A percentile compares a stretch with the other conserved stretches of the same genome.
Conservation (phyloP, 2,888 invertebrate genomes). For the Tipula helvola region DNA sequence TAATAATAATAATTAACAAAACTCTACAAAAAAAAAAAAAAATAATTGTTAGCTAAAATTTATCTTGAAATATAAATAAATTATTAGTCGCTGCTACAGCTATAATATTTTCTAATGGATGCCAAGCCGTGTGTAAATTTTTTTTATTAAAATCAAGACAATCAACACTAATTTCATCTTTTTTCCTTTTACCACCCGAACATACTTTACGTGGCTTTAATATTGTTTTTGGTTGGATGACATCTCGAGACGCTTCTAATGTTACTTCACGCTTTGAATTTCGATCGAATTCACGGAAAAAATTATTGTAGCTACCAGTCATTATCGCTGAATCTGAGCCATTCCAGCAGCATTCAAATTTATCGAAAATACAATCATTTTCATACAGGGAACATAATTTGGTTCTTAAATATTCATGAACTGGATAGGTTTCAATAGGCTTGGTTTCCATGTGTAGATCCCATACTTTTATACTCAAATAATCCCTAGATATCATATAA, state of each 20-base stretch:
- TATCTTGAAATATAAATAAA: constrained; percentile 96
- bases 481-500: constrained; percentile 98
- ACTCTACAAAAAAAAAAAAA: constrained; percentile 20
- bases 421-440: constrained; percentile 94
- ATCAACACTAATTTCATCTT: constrained; percentile 95
- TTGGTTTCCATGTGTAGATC: constrained; percentile 97
- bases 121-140: constrained; percentile 99
- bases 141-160: constrained; percentile 99
- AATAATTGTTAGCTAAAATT: constrained; percentile 59
- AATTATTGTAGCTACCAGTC: constrained; percentile 99
- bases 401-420: constrained; percentile 95
- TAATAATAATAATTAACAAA: constrained; percentile 15
- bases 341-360: constrained; percentile 99
- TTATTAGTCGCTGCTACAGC: constrained; percentile 99
- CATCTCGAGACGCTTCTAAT: constrained; percentile 90
- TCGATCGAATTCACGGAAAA: constrained; percentile 93
- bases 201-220: constrained; percentile 90
- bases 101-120: constrained; percentile 96
- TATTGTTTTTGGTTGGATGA: constrained; percentile 86
- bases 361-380: constrained; percentile 99
- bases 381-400: constrained; percentile 98
- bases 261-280: constrained; percentile 81
- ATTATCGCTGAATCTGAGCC: constrained; percentile 96
- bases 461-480: constrained; percentile 99
- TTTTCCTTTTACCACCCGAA: constrained; percentile 92